Evolutionary conservation across 1,140 invertebrate genomes (phyloP).

Genomic region (Drosophila jambulina): DNA sequence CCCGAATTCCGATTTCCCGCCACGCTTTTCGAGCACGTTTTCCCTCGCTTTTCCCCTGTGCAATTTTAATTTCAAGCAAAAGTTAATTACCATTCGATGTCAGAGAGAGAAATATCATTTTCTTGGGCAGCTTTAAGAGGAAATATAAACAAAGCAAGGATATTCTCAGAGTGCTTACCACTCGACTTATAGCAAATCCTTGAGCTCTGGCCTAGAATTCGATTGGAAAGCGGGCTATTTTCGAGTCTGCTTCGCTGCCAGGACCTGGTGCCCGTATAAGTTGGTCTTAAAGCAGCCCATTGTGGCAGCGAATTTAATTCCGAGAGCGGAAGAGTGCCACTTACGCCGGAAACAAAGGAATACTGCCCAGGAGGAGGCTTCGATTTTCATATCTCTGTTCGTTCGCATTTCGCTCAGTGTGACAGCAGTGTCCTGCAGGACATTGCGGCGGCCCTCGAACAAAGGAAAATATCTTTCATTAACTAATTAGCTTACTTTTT

Average conservation of each 20-base stretch:
- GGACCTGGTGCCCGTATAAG: neutral
- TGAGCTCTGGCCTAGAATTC: neutral
- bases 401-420: conserved; percentile 15
- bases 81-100: conserved; percentile 7
- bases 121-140: neutral
- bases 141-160: too few relatives aligned
- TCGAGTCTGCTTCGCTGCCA: neutral
- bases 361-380: neutral
- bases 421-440: conserved; percentile 32
- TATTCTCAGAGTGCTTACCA: too few relatives aligned
- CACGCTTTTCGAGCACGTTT: neutral
- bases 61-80: neutral
- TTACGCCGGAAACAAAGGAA: neutral
- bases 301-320: neutral
- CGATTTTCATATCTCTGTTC: conserved; percentile 18
- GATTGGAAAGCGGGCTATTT: neutral
- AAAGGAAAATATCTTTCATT: conserved; percentile 82
- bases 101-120: neutral
- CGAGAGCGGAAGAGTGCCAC: neutral
- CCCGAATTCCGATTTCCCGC: neutral
- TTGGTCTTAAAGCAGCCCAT: neutral
- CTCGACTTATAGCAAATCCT: neutral
- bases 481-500: conserved; percentile 83
- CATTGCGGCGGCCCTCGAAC: conserved; percentile 50
- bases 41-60: neutral